Evolutionary conservation across 1,140 invertebrate genomes (phyloP).

Genomic region (Hirudo medicinalis): DNA sequence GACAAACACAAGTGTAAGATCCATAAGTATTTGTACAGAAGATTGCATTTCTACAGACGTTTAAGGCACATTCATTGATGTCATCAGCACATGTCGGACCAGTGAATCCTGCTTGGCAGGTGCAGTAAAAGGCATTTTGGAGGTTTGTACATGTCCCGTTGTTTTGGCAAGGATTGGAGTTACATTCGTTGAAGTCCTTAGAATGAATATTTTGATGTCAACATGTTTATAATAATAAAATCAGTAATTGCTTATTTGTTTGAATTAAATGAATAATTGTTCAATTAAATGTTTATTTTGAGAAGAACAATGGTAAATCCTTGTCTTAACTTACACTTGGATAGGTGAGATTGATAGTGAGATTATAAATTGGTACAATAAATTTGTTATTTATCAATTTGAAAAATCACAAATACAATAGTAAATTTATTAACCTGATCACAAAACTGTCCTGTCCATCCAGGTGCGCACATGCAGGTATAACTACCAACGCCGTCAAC

Average conservation of each 20-base stretch:
- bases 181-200: constrained; percentile 45
- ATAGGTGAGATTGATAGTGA: too few relatives aligned
- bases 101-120: constrained; percentile 23
- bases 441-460: constrained; percentile 32
- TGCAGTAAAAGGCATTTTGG: constrained; percentile 38
- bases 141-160: constrained; percentile 60
- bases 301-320: too few relatives aligned
- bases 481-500: constrained; percentile 28
- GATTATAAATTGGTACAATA: neutral
- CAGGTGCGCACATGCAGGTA: constrained; percentile 29
- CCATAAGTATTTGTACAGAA: constrained; percentile 22
- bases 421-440: constrained; percentile 16
- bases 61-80: constrained; percentile 23
- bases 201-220: neutral
- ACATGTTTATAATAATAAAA: neutral
- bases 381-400: too few relatives aligned
- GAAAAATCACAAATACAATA: neutral
- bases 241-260: constrained; percentile 1
- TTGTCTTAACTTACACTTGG: too few relatives aligned
- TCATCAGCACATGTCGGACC: constrained; percentile 24
- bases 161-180: constrained; percentile 64
- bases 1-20: constrained; percentile 22
- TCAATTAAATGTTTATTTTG: neutral
- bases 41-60: constrained; percentile 18
- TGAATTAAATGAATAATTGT: neutral